Evolutionary conservation across 30 jellyfish, hydroid and myxozoan genomes (phyloP).

Genomic region (Calvadosia cruxmelitensis): DNA sequence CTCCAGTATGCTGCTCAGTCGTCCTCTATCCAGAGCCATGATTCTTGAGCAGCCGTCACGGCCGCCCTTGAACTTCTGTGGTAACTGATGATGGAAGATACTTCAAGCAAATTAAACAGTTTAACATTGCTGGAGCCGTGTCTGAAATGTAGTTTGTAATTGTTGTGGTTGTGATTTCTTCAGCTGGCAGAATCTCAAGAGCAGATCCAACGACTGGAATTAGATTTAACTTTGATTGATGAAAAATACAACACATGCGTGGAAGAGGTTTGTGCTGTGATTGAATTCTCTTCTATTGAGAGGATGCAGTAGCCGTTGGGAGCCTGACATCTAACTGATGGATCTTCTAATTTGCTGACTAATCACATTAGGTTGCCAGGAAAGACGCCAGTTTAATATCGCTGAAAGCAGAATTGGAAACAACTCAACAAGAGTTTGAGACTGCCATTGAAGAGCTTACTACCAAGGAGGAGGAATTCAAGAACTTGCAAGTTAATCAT

Average conservation of each 20-base stretch:
- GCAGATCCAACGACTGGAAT: conserved; percentile 64
- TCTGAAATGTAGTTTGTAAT: no score
- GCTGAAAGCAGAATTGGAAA: conserved; percentile 84
- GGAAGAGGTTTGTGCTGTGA: conserved; percentile 42
- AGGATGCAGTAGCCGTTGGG: not conserved
- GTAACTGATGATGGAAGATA: no score
- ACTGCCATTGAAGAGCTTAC: conserved; percentile 86
- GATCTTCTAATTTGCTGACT: no score
- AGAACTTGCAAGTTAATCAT: conserved; percentile 8
- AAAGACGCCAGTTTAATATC: conserved; percentile 65
- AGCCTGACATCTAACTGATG: no score
- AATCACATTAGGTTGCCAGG: conserved; percentile 45
- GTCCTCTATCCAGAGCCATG: no score
- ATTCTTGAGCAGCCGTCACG: no score
- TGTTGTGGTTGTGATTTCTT: not conserved
- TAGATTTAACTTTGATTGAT: conserved; percentile 61
- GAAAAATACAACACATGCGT: conserved; percentile 85
- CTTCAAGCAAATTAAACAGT: no score
- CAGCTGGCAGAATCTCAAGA: conserved; percentile 46
- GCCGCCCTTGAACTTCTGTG: no score
- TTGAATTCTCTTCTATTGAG: not conserved
- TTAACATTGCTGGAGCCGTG: no score
- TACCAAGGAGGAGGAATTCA: conserved; percentile 48
- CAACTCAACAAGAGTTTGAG: conserved; percentile 98
- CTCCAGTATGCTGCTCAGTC: no score